A percentile compares a stretch with the other conserved stretches of the same genome.
phyloP scores from a whole-genome alignment of 1,140 invertebrate genomes.

The Zophobas morio region DNA sequence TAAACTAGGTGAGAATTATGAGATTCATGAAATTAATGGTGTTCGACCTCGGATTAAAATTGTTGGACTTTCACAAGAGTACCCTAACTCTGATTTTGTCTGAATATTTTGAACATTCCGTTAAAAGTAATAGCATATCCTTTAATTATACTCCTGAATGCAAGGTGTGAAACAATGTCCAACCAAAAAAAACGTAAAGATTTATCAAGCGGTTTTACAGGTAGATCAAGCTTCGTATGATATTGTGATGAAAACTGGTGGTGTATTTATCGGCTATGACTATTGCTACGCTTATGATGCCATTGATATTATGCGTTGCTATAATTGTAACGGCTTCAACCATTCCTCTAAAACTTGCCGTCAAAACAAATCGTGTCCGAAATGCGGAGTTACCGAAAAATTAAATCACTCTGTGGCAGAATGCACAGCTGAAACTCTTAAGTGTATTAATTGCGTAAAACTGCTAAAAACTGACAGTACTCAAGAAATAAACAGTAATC shows the following conservation, averaged over 20 bases:
- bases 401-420: neutral
- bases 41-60: neutral
- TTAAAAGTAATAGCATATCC: constrained; percentile 50
- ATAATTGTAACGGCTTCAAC: constrained; percentile 43
- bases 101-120: neutral
- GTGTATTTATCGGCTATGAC: constrained; percentile 43
- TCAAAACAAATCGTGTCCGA: constrained; percentile 14
- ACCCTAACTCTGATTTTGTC: neutral
- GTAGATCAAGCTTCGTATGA: constrained; percentile 34
- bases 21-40: constrained; percentile 9
- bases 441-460: constrained; percentile 7
- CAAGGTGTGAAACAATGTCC: constrained; percentile 9
- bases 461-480: too few species aligned
- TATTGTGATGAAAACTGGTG: constrained; percentile 22
- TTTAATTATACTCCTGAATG: constrained; percentile 45
- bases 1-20: constrained; percentile 4
- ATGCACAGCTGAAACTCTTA: neutral
- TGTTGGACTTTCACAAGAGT: neutral
- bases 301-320: constrained; percentile 33
- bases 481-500: too few species aligned
- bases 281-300: constrained; percentile 43
- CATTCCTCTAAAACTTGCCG: constrained; percentile 40
- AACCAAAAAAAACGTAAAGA: constrained; percentile 11
- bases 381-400: neutral
- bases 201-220: constrained; percentile 41